Base-by-base conservation (phyloP, 1,140 invertebrate species). In the Trichonephila clavata region DNA sequence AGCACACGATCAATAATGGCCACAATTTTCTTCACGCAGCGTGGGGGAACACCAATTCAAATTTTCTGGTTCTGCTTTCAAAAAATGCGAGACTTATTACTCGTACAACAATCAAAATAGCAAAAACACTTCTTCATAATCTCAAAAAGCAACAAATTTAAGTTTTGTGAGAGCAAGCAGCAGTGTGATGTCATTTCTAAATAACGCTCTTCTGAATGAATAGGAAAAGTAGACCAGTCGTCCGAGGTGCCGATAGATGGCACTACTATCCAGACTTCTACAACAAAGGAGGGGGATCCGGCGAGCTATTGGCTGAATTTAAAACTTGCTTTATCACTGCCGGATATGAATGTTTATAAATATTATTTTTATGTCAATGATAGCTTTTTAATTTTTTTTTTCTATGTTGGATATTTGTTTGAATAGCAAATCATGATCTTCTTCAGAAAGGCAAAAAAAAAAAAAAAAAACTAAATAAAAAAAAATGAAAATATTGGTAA, bases 11-110 rank as follows among this genome's bases (percentile, higher is more conserved):
- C 91, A 50, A 93, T 88, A 93, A 61, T 8, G 24, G 39, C 13
- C 18, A 10, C 16, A 24, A 57, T 88, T n/a, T 80, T 88, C 68
- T 39, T 80, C 71, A 88, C 68, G n/a, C 92, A 88, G 92, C 92
- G 14, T 87, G 86, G 84, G 43, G 68, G 7, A 63, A 87, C 27
- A 27, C 65, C 27, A 43, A 14, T 32, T 21, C 24, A 59, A 84
- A 77, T 39, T 16, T 39, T 39, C 18, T 21, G 71, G 3, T 77
- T 77, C 13, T 77, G 6, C 32, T 39, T 39, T 77, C 0, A 24
- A 77, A 18, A 7, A 20, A 32, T 32, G 16, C 2, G 24, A 68
- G 4, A 39, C 3, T 77, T 6, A 39, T 77, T 16, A 39, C 71
- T 32, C 0, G 32, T 77, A 18, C 27, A 32, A 13, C 32, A 16